These are phyloP conservation scores for Stenodera caucasica DNA, from an alignment of 2,888 invertebrate genomes.

Conservation along the genomic window DNA sequence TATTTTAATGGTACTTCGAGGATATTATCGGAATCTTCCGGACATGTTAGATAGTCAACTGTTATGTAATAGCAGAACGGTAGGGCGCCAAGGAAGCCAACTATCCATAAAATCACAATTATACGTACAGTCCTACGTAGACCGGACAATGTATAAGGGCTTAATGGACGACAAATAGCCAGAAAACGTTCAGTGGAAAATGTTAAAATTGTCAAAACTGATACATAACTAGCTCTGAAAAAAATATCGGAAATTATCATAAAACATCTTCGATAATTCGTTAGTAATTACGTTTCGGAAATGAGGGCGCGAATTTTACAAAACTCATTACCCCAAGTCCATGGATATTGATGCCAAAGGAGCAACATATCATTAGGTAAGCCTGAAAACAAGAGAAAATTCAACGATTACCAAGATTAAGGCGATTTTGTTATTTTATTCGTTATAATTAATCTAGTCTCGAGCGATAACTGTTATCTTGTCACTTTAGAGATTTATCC, in stretches of 20 bases:
- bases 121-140: conserved; percentile 79
- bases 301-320: conserved; percentile 82
- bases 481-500: too few species aligned
- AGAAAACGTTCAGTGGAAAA: conserved; percentile 90
- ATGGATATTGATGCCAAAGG: conserved; percentile 89
- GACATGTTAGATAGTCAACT: conserved; percentile 74
- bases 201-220: conserved; percentile 87
- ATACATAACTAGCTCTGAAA: conserved; percentile 84
- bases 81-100: conserved; percentile 73
- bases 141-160: conserved; percentile 80
- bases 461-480: too few species aligned
- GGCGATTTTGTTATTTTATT: too few species aligned
- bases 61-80: conserved; percentile 77
- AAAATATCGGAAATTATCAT: too few species aligned
- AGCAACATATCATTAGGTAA: conserved; percentile 82
- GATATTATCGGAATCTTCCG: conserved; percentile 54
- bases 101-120: conserved; percentile 75
- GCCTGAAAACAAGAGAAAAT: conserved; percentile 61
- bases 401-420: neutral
- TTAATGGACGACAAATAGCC: conserved; percentile 88
- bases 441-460: too few species aligned
- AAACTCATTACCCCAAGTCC: conserved; percentile 73
- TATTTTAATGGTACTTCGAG: conserved; percentile 7
- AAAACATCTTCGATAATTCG: neutral
- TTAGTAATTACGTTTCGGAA: conserved; percentile 76